A percentile compares a stretch with the other conserved stretches of the same genome.
These are phyloP conservation scores for Acipenser ruthenus DNA, from an alignment of 2,797 vertebrate species.

Conservation along the genomic window DNA sequence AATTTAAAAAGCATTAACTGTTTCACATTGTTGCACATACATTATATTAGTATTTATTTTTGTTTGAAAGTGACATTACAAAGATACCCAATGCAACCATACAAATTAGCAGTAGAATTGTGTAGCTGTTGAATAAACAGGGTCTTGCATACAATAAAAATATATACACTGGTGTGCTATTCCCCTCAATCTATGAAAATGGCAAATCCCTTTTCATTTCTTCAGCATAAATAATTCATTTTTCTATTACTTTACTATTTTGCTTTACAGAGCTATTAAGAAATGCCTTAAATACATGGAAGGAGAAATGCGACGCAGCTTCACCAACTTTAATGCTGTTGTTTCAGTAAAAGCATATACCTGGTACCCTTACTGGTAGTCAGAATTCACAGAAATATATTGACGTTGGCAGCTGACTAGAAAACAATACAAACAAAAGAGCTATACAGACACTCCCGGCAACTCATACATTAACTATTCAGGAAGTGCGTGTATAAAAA, in stretches of 20 bases:
- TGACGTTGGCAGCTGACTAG: no score
- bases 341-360: no score
- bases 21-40: conserved; percentile 7
- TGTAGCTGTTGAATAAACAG: conserved; percentile 23
- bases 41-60: conserved; percentile 4
- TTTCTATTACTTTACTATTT: no score
- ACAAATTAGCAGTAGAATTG: conserved; percentile 22
- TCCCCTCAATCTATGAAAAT: conserved; percentile 13
- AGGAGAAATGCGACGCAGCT: no score
- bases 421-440: not conserved
- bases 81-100: conserved; percentile 24
- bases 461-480: conserved; percentile 2
- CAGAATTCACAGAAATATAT: no score
- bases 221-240: conserved; percentile 15
- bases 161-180: conserved; percentile 23
- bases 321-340: no score
- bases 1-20: conserved; percentile 11
- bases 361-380: no score
- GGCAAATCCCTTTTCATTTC: conserved; percentile 8
- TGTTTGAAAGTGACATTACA: conserved; percentile 13
- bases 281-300: no score
- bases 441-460: not conserved
- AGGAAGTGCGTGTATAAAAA: conserved; percentile 9
- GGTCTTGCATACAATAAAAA: conserved; percentile 25
- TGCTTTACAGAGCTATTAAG: not conserved